Conservation (phyloP, 2,797 vertebrate genomes). For the Xenentodon cancila region DNA sequence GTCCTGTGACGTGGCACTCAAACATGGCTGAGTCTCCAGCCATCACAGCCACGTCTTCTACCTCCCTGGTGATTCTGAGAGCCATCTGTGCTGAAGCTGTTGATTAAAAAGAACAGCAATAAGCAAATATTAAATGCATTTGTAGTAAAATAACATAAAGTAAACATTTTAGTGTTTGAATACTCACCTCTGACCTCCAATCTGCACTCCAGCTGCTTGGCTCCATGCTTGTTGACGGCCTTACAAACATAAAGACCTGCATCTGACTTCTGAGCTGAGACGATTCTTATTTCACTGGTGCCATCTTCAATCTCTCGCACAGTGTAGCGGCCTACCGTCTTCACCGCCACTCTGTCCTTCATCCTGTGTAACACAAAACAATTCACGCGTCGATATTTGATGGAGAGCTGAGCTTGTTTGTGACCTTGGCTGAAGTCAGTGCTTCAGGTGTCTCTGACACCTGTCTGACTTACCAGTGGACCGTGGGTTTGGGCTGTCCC, state of each 20-base stretch:
- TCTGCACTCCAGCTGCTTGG: conserved; percentile 86
- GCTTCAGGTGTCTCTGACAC: background rate
- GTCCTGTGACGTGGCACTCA: conserved; percentile 87
- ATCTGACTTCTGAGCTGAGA: conserved; percentile 83
- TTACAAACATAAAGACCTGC: conserved; percentile 90
- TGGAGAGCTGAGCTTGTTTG: background rate
- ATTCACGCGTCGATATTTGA: conserved; percentile 11
- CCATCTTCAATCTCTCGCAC: conserved; percentile 78
- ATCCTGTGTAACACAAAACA: conserved; percentile 78
- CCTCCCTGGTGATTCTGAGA: conserved; percentile 83
- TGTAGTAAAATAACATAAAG: background rate
- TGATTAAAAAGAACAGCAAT: conserved; percentile 7
- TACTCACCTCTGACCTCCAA: conserved; percentile 89
- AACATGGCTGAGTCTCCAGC: conserved; percentile 92
- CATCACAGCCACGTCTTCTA: conserved; percentile 85
- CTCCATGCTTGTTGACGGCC: conserved; percentile 88
- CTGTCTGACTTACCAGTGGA: conserved; percentile 87
- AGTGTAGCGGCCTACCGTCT: conserved; percentile 81
- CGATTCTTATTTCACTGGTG: conserved; percentile 83
- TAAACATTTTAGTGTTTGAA: background rate
- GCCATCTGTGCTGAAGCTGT: conserved; percentile 63
- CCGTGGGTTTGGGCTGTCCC: conserved; percentile 89
- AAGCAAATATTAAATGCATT: background rate
- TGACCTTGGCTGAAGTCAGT: conserved; percentile 34
- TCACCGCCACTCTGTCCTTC: conserved; percentile 86